phyloP scores from a whole-genome alignment of 2,113 vertebrate genomes.

The Hemichromis elongatus region DNA sequence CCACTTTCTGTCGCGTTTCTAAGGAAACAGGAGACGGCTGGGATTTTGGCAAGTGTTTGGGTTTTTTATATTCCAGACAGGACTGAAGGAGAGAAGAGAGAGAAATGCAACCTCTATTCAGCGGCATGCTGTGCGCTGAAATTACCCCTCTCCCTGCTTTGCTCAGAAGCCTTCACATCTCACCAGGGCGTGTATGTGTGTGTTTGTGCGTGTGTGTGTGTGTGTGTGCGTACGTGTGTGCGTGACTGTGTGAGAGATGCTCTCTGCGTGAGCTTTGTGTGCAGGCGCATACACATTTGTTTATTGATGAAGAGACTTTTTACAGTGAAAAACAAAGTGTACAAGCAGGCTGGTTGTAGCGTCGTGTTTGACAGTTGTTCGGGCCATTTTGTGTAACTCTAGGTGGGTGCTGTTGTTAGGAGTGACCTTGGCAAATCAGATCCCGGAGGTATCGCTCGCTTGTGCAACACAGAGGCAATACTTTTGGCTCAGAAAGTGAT shows the following conservation, averaged over 20 bases:
- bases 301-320: constrained; percentile 31
- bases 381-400: not conserved
- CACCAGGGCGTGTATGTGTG: not conserved
- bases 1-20: constrained; percentile 24
- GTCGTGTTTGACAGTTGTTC: not conserved
- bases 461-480: not conserved
- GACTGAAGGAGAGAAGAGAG: constrained; percentile 20
- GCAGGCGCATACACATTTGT: constrained; percentile 7
- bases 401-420: not conserved
- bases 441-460: not conserved
- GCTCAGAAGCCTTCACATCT: constrained; percentile 49
- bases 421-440: constrained; percentile 6
- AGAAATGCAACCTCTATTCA: constrained; percentile 36
- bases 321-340: not conserved
- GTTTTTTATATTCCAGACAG: constrained; percentile 46
- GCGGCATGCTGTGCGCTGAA: constrained; percentile 44
- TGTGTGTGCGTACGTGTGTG: not conserved
- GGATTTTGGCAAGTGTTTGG: not conserved
- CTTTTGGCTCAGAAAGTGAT: not conserved
- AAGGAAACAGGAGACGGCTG: not conserved
- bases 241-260: not conserved
- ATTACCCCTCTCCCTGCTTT: constrained; percentile 32
- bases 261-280: not conserved
- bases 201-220: not conserved
- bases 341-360: not conserved